Base-by-base conservation (phyloP, 2,888 invertebrate species). In the Drosophila nigritarsus region DNA sequence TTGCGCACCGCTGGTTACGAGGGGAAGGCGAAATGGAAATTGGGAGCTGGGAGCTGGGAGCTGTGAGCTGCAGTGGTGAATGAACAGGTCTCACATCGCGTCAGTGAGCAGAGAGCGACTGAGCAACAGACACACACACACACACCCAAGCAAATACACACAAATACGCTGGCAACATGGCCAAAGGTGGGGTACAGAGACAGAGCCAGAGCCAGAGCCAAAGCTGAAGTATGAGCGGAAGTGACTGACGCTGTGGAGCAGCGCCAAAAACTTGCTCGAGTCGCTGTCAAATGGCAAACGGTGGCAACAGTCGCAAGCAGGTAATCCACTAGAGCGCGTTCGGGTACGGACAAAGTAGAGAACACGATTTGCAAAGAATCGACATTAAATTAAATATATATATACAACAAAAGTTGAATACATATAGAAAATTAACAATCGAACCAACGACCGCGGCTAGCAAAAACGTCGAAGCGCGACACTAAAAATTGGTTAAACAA, bases 271-370 rank as follows among this genome's bases (percentile, higher is more conserved):
- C 49, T 66, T 40, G 63, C 4, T 66, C 49, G 75, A 49, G 75
- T 60, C 63, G 72, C 71, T 60, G 76, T 66, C 73, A 77, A 82
- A 75, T 78, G 65, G 74, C 76, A 75, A 70, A 63, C 75, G 67
- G 76, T 62, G 65, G 65, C 75, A 79, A 76, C 89, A 91, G 91
- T 91, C 90, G 90, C 84, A 80, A 91, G 85, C 89, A 82, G 90
- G 87, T 85, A 89, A 87, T 83, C 89, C 81, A 91, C 81, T 80
- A 78, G 89, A 82, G 80, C 90, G 91, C 90, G 89, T 83, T 81
- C 82, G 81, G 87, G 78, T 74, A 80, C 91, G 90, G 91, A 90
- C 78, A 79, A 65, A 65, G 29, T 48, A 34, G 48, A 34, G 38
- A 30, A 15, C 42, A 29, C 56, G 58, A 64, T 74, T 78, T 60